These are phyloP conservation scores for Panagrolaimus sp. DNA, from an alignment of 1,140 invertebrate genomes.

Conservation along the genomic window DNA sequence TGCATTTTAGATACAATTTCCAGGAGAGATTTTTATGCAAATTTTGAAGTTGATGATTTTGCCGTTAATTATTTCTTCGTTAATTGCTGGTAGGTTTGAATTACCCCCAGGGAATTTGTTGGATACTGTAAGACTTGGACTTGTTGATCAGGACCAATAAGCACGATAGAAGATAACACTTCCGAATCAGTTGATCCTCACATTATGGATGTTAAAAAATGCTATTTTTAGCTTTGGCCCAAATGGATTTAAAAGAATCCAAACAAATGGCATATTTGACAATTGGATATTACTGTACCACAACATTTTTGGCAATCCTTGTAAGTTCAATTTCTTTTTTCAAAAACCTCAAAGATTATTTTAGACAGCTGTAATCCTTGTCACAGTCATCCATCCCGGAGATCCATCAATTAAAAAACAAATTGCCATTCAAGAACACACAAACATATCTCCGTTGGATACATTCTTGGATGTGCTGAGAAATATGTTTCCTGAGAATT, in stretches of 20 bases:
- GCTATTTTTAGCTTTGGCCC: conserved; percentile 41
- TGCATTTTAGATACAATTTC: conserved; percentile 54
- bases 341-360: conserved; percentile 18
- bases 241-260: conserved; percentile 55
- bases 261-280: conserved; percentile 71
- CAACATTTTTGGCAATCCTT: conserved; percentile 78
- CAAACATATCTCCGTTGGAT: conserved; percentile 73
- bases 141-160: too few species aligned
- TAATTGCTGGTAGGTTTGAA: background rate
- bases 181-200: too few species aligned
- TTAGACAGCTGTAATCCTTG: conserved; percentile 70
- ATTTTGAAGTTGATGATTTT: conserved; percentile 59
- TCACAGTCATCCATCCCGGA: conserved; percentile 77
- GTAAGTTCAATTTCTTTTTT: conserved; percentile 62
- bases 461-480: conserved; percentile 74
- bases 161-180: too few species aligned
- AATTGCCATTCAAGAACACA: conserved; percentile 61
- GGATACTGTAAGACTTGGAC: too few species aligned
- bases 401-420: conserved; percentile 61
- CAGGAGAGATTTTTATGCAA: conserved; percentile 58
- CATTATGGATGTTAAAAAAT: conserved; percentile 45
- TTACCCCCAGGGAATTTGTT: conserved; percentile 30
- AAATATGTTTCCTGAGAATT: conserved; percentile 55
- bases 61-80: conserved; percentile 32
- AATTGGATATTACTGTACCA: conserved; percentile 80